Evolutionary conservation across 2,797 vertebrate species (phyloP), one percentile per base, ranked within the genome.

Genomic region (Pteronotus mesoamericanus): DNA sequence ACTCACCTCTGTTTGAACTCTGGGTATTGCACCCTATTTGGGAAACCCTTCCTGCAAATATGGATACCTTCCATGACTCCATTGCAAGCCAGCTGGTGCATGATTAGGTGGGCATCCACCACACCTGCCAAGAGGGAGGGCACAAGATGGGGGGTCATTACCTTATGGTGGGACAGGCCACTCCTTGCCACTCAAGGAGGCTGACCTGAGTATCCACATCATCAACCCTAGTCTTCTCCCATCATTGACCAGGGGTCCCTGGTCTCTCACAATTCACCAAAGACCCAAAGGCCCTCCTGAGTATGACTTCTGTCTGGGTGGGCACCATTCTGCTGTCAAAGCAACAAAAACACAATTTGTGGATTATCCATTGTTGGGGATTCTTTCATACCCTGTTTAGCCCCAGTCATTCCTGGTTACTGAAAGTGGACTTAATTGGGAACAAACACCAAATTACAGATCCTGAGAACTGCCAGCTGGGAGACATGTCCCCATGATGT

Each of bases 31-130:
- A 98, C 96, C 96, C 99, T 98, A 96, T 99, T 99, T 77, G 98
- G 99, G 96, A 99, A 99, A 55, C 98, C 98, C 96, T 99, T 99
- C 94, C 98, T 98, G 97, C 98, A 99, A 91, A 99, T 98, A 57
- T 98, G 96, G 95, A 98, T 99, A 18, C 98, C 98, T 97, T 99
- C 98, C 79, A 99, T 89, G 26, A 98, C 98, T 42, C 98, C 97
- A 0, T 98, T 99, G 96, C 98, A 98, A 46, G 98, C 98, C 92
- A 99, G 91, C 96, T 99, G 98, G 92, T 99, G 98, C 82, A 98
- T 97, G 96, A 99, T 97, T 96, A 99, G 97, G 55, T 98, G 96
- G 39, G 98, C 98, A 10, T 98, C 98, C 16, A 98, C 98, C 93
- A 98, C 97, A 32, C 98, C 98, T 99, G 97, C n/a, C 82, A 32